These are phyloP conservation scores for Stichopus horrens DNA, from an alignment of 53 echinoderm and acorn worm genomes.

Conservation along the genomic window DNA sequence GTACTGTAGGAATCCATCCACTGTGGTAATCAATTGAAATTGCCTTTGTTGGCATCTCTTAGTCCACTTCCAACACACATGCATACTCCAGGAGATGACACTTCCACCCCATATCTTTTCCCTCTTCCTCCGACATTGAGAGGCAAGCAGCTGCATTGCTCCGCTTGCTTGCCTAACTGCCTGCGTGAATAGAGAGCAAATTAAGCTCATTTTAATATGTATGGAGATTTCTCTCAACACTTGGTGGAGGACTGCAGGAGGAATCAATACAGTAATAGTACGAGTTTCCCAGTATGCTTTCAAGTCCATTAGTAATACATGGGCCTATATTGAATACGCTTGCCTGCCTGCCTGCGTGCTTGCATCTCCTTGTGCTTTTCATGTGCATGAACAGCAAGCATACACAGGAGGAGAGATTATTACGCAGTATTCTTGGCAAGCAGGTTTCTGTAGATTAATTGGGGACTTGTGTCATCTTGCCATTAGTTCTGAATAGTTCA, in stretches of 20 bases:
- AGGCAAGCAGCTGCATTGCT: constrained; percentile 4
- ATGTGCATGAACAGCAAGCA: background rate
- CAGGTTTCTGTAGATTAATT: constrained; percentile 1
- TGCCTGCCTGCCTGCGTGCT: background rate
- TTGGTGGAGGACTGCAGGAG: constrained; percentile 27
- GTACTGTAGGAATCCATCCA: too few relatives aligned
- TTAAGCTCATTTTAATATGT: constrained; percentile 46
- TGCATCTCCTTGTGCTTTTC: background rate
- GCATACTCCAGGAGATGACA: background rate
- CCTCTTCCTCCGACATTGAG: background rate
- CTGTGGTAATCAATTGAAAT: too few relatives aligned
- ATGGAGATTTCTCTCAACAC: constrained; percentile 27
- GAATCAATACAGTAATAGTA: constrained; percentile 38
- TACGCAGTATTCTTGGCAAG: background rate
- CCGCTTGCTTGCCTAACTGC: background rate
- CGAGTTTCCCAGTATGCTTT: constrained; percentile 33
- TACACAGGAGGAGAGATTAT: background rate
- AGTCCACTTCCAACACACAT: background rate
- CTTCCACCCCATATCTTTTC: background rate
- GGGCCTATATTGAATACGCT: background rate
- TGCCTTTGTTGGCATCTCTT: background rate
- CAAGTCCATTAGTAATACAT: constrained; percentile 33
- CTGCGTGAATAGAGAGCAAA: constrained; percentile 13
- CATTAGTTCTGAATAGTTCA: background rate
- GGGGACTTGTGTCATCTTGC: constrained; percentile 25